phyloP scores from a whole-genome alignment of 2,797 vertebrate genomes.

The Bovichtus diacanthus region DNA sequence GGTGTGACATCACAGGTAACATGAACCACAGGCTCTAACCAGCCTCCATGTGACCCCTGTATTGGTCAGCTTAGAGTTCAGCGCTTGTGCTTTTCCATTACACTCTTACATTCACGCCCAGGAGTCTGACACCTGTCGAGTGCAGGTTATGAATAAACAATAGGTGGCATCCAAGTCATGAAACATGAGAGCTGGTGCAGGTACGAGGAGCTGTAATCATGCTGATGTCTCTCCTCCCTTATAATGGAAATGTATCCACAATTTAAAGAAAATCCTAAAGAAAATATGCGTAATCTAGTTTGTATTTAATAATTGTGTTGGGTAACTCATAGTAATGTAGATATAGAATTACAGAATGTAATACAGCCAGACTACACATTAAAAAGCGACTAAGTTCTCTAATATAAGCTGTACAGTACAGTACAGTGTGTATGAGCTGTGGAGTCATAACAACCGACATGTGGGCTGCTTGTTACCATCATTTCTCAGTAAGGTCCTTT shows the following conservation, averaged over 20 bases:
- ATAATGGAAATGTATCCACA: neutral
- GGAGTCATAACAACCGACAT: neutral
- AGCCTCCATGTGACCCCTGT: neutral
- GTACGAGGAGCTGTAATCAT: neutral
- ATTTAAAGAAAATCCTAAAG: neutral
- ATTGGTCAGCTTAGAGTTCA: constrained; percentile 14
- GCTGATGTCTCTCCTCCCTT: neutral
- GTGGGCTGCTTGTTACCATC: neutral
- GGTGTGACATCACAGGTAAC: constrained; percentile 36
- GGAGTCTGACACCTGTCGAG: constrained; percentile 52
- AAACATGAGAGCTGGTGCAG: constrained; percentile 55
- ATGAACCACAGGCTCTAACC: constrained; percentile 1
- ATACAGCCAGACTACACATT: neutral
- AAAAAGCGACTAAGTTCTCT: neutral
- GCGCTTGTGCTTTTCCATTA: constrained; percentile 7
- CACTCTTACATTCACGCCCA: neutral
- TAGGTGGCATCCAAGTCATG: constrained; percentile 34
- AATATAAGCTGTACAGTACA: neutral
- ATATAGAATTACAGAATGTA: neutral
- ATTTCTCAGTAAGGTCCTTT: constrained; percentile 2
- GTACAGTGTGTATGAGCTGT: neutral
- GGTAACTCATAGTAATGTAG: neutral
- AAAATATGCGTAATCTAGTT: neutral
- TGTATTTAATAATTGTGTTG: too few relatives aligned
- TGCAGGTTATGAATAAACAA: constrained; percentile 71